phyloP scores from a whole-genome alignment of 2,888 invertebrate species.

The Mesorhabditis belari region DNA sequence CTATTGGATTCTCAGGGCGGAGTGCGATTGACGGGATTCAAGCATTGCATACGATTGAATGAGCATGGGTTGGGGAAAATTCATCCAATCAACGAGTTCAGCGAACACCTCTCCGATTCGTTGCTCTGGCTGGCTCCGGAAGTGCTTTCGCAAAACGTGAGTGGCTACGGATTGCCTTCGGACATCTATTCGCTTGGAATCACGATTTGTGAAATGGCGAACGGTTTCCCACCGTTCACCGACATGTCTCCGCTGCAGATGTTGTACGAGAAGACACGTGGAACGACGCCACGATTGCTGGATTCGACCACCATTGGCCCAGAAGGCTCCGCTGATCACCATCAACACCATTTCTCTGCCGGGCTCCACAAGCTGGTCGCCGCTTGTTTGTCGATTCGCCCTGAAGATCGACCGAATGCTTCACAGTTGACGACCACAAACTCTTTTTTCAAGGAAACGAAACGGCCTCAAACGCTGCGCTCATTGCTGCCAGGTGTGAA shows the following conservation, averaged over 20 bases:
- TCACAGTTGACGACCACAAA: too few relatives aligned
- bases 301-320: conserved; percentile 64
- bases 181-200: conserved; percentile 88
- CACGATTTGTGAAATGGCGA: conserved; percentile 77
- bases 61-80: neutral
- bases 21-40: conserved; percentile 23
- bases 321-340: neutral
- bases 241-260: conserved; percentile 80
- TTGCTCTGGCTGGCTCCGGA: conserved; percentile 89
- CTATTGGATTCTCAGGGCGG: conserved; percentile 18
- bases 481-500: too few relatives aligned
- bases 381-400: neutral
- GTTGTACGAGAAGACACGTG: conserved; percentile 80
- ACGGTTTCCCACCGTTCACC: conserved; percentile 71
- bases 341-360: neutral
- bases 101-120: conserved; percentile 69
- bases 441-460: too few relatives aligned
- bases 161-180: conserved; percentile 79
- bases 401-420: neutral
- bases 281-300: conserved; percentile 68
- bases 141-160: conserved; percentile 73
- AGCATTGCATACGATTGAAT: neutral
- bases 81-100: neutral
- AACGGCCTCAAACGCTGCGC: too few relatives aligned
- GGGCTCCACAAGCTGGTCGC: conserved; percentile 18